These are phyloP conservation scores for Agrochola lychnidis DNA, from an alignment of 2,888 invertebrate genomes.

Conservation along the genomic window DNA sequence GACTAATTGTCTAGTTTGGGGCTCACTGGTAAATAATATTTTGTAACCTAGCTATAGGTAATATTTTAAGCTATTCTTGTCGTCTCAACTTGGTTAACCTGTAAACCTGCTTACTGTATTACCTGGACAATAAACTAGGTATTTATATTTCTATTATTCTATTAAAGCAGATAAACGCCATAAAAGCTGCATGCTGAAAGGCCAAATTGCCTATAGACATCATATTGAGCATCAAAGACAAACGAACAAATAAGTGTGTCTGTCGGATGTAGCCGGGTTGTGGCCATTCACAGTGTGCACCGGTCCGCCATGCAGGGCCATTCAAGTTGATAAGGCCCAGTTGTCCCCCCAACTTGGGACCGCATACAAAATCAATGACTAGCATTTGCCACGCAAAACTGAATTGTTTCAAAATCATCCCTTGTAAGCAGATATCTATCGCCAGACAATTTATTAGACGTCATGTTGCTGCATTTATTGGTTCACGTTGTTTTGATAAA, in stretches of 20 bases:
- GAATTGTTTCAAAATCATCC: slow-evolving; percentile 38
- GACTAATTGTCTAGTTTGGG: too few species aligned
- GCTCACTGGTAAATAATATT: too few species aligned
- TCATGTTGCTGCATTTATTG: slow-evolving; percentile 26
- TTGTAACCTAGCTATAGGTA: too few species aligned
- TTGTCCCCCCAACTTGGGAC: slow-evolving; percentile 67
- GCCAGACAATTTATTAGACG: slow-evolving; percentile 27
- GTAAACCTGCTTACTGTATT: too few species aligned
- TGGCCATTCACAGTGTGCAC: slow-evolving; percentile 57
- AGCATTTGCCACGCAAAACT: slow-evolving; percentile 70
- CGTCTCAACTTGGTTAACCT: too few species aligned
- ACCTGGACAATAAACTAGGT: too few species aligned
- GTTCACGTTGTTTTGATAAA: slow-evolving; percentile 34
- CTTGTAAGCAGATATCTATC: slow-evolving; percentile 34
- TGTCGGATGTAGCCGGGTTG: slow-evolving; percentile 48
- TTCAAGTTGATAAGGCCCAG: slow-evolving; percentile 71
- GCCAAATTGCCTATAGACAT: slow-evolving; percentile 24
- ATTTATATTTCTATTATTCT: too few species aligned
- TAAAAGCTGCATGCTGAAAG: slow-evolving; percentile 2
- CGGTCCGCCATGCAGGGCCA: slow-evolving; percentile 56
- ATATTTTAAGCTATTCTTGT: too few species aligned
- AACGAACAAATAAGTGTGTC: slow-evolving; percentile 50
- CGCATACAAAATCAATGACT: slow-evolving; percentile 76
- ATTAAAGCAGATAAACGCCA: not conserved
- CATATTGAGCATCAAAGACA: slow-evolving; percentile 47